Evolutionary conservation across 2,888 invertebrate genomes (phyloP).

Genomic region (Poecilobothrus nobilitatus): DNA sequence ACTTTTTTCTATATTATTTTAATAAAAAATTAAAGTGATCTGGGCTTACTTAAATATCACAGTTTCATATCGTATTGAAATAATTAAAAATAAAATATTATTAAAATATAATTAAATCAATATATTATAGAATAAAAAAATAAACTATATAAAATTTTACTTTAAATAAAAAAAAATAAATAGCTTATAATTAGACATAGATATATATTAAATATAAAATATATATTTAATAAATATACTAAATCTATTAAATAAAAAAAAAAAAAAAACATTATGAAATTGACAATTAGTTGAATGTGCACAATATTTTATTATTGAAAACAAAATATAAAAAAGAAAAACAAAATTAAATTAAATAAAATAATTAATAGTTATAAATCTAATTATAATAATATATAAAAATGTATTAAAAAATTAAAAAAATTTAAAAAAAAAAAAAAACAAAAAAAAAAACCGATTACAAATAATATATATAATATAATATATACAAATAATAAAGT

Average conservation of each 20-base stretch:
- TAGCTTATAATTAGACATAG: background rate
- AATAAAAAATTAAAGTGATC: slow-evolving; percentile 24
- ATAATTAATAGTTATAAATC: background rate
- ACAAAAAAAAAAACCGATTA: background rate
- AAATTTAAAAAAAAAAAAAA: background rate
- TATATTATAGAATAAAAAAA: slow-evolving; percentile 22
- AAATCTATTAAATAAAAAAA: slow-evolving; percentile 1
- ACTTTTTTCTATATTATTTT: background rate
- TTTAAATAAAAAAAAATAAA: background rate
- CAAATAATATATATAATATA: too few species aligned
- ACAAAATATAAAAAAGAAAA: background rate
- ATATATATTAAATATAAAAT: slow-evolving; percentile 2
- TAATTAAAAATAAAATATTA: slow-evolving; percentile 26
- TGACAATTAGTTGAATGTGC: slow-evolving; percentile 5
- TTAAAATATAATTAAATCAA: slow-evolving; percentile 20
- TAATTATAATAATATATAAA: background rate
- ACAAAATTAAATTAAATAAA: background rate
- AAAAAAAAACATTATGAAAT: background rate
- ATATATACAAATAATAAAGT: too few species aligned
- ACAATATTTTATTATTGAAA: slow-evolving; percentile 4
- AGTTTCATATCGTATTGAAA: slow-evolving; percentile 46
- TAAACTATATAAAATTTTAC: background rate
- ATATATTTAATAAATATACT: slow-evolving; percentile 14
- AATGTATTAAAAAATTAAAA: background rate
- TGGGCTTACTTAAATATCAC: slow-evolving; percentile 42